These are phyloP conservation scores for Pseudomyrmex pallidus DNA, from an alignment of 1,140 invertebrate species.

Conservation along the genomic window DNA sequence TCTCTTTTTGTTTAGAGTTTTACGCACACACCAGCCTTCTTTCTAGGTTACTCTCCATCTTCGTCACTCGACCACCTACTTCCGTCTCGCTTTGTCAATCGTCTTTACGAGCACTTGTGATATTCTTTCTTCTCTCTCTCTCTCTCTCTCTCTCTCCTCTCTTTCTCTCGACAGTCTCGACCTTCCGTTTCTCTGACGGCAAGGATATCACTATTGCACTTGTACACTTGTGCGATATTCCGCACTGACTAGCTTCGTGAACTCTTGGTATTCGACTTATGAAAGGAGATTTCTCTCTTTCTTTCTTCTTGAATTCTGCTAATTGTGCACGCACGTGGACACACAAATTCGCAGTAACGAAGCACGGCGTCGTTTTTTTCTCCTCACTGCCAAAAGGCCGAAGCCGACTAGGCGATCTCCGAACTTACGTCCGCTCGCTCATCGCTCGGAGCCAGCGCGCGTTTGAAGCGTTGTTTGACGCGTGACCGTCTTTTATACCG, in stretches of 20 bases:
- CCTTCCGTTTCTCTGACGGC: conserved; percentile 15
- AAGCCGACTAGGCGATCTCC: conserved; percentile 71
- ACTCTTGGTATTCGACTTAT: conserved; percentile 66
- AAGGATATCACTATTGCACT: conserved; percentile 38
- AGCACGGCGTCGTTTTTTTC: conserved; percentile 66
- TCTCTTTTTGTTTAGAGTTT: neutral
- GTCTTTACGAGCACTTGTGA: neutral
- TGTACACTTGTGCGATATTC: conserved; percentile 48
- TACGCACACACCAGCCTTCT: neutral
- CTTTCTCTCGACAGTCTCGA: conserved; percentile 9
- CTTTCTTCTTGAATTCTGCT: neutral
- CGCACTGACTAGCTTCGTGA: conserved; percentile 76
- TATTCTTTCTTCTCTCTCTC: neutral
- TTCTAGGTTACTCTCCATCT: conserved; percentile 47
- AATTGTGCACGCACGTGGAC: conserved; percentile 12
- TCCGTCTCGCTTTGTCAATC: neutral
- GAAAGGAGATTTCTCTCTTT: neutral
- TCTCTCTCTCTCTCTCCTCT: conserved; percentile 1
- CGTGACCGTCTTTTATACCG: conserved; percentile 85
- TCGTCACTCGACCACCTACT: neutral
- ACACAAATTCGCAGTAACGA: conserved; percentile 13
- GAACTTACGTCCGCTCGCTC: conserved; percentile 74
- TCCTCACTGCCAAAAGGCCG: conserved; percentile 69
- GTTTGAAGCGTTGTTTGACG: conserved; percentile 79
- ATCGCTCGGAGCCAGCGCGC: conserved; percentile 77